Base-by-base conservation (phyloP, 2,888 invertebrate species). In the Hetaerina titia region DNA sequence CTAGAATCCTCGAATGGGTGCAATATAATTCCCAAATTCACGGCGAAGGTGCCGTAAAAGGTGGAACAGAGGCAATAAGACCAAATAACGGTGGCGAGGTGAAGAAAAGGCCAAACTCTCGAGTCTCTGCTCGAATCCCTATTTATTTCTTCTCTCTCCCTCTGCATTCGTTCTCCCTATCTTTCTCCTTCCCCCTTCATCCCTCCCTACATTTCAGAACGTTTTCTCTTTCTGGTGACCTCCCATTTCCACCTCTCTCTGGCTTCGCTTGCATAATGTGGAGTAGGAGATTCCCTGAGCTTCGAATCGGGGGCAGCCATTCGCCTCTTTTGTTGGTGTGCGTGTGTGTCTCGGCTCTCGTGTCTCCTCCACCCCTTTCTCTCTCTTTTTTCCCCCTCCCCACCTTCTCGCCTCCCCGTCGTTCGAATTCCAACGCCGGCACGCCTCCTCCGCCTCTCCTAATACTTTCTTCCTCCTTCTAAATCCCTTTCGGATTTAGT, bases 181-280 rank as follows among this genome's bases (percentile, higher is more conserved):
- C 69, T 69, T 1, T 69, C 2, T n/a, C n/a, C n/a, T 11, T 9
- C n/a, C 8, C n/a, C 19, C 69, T 19, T 69, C n/a, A n/a, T n/a
- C n/a, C n/a, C n/a, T n/a, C n/a, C n/a, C n/a, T n/a, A n/a, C n/a
- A n/a, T n/a, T n/a, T n/a, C n/a, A n/a, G n/a, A n/a, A n/a, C n/a
- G n/a, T n/a, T n/a, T n/a, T n/a, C n/a, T n/a, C n/a, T n/a, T n/a
- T n/a, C n/a, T n/a, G n/a, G n/a, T n/a, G n/a, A n/a, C n/a, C n/a
- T n/a, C n/a, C n/a, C n/a, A n/a, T n/a, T n/a, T n/a, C n/a, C n/a
- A n/a, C n/a, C n/a, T 63, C 15, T 63, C 45, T 45, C 45, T 69
- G 69, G 69, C 69, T 69, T 69, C 69, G n/a, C 69, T 69, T 69
- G 69, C 69, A 69, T 69, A 69, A 69, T 69, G n/a, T 22, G n/a